These are phyloP conservation scores for Lasioglossum zephyrum DNA, from an alignment of 2,888 invertebrate species.

Conservation along the genomic window DNA sequence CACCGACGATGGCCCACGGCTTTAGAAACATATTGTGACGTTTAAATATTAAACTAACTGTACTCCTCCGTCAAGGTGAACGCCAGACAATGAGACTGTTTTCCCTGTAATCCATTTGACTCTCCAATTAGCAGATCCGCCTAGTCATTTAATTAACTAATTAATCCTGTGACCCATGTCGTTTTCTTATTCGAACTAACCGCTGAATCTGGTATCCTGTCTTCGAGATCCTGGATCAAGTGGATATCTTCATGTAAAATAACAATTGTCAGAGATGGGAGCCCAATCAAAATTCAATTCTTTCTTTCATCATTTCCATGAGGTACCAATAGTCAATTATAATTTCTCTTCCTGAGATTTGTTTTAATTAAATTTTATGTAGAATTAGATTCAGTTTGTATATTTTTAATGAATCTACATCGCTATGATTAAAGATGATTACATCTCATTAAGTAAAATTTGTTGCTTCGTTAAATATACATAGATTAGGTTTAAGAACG, in stretches of 20 bases:
- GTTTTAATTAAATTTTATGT: too few species aligned
- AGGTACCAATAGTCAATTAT: too few species aligned
- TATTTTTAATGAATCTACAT: too few species aligned
- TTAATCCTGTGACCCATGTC: not conserved
- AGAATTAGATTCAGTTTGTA: too few species aligned
- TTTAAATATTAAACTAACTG: conserved; percentile 1
- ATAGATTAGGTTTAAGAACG: too few species aligned
- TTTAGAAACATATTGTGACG: not conserved
- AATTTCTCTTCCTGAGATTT: too few species aligned
- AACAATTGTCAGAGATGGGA: not conserved
- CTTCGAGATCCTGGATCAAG: not conserved
- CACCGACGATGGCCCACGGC: not conserved
- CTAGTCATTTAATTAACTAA: not conserved
- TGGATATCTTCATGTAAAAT: not conserved
- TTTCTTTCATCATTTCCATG: not conserved
- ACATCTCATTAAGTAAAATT: too few species aligned
- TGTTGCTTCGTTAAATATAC: too few species aligned
- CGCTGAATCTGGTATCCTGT: not conserved
- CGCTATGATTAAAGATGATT: too few species aligned
- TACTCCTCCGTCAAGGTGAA: not conserved
- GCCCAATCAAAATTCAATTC: not conserved
- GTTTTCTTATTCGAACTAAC: not conserved
- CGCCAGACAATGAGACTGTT: not conserved
- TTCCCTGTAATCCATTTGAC: not conserved
- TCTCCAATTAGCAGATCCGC: not conserved